phyloP scores from a whole-genome alignment of 2,113 vertebrate genomes.

The Reinhardtius hippoglossoides region DNA sequence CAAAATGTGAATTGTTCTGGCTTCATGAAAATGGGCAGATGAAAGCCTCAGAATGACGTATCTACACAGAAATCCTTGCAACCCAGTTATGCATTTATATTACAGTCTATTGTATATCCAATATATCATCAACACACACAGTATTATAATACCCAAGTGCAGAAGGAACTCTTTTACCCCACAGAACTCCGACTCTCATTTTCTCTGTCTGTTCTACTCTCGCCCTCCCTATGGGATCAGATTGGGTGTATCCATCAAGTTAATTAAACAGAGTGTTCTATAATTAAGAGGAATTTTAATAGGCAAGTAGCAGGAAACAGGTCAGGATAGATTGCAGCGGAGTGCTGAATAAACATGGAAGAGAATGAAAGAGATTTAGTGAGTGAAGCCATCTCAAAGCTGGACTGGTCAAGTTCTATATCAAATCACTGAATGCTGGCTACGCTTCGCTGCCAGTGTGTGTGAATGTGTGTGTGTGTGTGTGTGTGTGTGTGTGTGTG shows the following conservation, averaged over 20 bases:
- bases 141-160: constrained; percentile 9
- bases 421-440: constrained; percentile 49
- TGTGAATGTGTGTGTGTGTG: background rate
- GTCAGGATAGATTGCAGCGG: constrained; percentile 72
- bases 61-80: background rate
- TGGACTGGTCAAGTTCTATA: constrained; percentile 29
- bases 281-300: constrained; percentile 82
- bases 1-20: background rate
- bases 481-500: constrained; percentile 2
- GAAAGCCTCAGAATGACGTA: background rate
- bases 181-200: constrained; percentile 34
- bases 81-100: background rate
- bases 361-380: constrained; percentile 64
- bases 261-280: constrained; percentile 80
- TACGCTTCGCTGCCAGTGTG: background rate
- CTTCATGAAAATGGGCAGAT: background rate
- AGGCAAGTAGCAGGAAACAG: constrained; percentile 73
- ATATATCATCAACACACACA: constrained; percentile 37
- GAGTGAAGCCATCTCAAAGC: constrained; percentile 58
- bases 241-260: constrained; percentile 74
- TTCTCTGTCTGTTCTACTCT: constrained; percentile 46
- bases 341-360: constrained; percentile 77
- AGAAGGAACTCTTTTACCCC: constrained; percentile 26
- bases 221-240: constrained; percentile 67
- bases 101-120: background rate